A percentile compares a stretch with the other conserved stretches of the same genome.
Conservation (phyloP, 2,888 invertebrate genomes). For the Gymnosoma rotundatum region DNA sequence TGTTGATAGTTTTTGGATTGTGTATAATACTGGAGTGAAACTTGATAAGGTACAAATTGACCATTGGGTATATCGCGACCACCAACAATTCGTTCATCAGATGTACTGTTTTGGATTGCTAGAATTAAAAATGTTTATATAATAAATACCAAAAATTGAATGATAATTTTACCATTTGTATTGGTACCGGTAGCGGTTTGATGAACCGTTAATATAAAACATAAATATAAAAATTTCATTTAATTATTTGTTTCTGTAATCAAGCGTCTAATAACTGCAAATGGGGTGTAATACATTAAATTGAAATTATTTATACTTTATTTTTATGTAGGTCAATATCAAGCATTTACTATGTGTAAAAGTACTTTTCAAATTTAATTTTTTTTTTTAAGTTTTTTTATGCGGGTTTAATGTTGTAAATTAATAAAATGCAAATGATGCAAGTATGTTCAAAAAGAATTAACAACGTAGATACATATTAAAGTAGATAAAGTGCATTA, state of each 20-base stretch:
- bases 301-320: constrained; percentile 34
- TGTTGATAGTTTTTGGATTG: constrained; percentile 73
- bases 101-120: background rate
- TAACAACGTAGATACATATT: background rate
- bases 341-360: background rate
- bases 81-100: constrained; percentile 76
- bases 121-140: constrained; percentile 7
- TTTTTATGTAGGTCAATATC: constrained; percentile 46
- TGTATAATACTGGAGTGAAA: constrained; percentile 77
- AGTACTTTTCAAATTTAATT: background rate
- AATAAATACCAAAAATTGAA: background rate
- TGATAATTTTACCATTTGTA: constrained; percentile 16
- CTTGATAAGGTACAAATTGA: constrained; percentile 79
- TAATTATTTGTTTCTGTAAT: background rate
- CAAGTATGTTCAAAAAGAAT: background rate
- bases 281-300: background rate
- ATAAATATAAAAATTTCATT: constrained; percentile 21
- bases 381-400: background rate
- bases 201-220: background rate
- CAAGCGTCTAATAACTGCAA: background rate
- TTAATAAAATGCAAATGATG: background rate
- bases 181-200: constrained; percentile 1
- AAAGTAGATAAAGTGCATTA: no score
- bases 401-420: constrained; percentile 20
- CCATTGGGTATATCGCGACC: constrained; percentile 75